Conservation (phyloP, 2,797 vertebrate species). For the Siniperca obscura region DNA sequence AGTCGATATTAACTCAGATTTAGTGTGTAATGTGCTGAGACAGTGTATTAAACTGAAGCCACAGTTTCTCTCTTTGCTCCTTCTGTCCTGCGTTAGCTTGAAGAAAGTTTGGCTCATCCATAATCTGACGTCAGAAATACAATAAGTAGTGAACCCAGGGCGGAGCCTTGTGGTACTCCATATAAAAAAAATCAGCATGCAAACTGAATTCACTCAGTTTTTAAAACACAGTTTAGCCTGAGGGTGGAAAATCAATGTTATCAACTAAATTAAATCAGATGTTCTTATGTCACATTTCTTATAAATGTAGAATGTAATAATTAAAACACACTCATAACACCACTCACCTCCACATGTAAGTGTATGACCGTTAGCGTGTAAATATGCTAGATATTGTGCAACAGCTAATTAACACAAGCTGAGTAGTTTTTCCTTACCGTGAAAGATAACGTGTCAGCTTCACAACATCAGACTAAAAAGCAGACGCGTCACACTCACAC, state of each 20-base stretch:
- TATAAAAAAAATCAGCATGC: not conserved
- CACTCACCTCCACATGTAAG: not conserved
- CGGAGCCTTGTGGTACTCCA: not conserved
- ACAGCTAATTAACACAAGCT: not conserved
- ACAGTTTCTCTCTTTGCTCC: too few relatives aligned
- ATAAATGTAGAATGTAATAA: not conserved
- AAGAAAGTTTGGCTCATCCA: too few relatives aligned
- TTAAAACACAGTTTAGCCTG: too few relatives aligned
- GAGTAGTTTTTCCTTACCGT: not conserved
- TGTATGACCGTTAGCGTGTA: not conserved
- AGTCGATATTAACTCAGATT: too few relatives aligned
- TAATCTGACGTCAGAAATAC: not conserved
- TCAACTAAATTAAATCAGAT: too few relatives aligned
- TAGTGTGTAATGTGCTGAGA: too few relatives aligned
- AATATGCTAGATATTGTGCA: too few relatives aligned
- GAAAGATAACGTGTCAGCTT: not conserved
- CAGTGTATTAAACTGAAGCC: too few relatives aligned
- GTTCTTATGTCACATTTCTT: not conserved
- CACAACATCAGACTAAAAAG: constrained; percentile 7
- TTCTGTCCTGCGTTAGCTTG: too few relatives aligned
- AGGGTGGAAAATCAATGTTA: too few relatives aligned
- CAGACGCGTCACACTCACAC: constrained; percentile 1
- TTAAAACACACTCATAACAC: too few relatives aligned
- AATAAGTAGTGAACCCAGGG: not conserved
- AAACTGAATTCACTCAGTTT: too few relatives aligned